These are phyloP conservation scores for Drosophila nr. fundita DNA, from an alignment of 2,888 invertebrate species.

Conservation along the genomic window DNA sequence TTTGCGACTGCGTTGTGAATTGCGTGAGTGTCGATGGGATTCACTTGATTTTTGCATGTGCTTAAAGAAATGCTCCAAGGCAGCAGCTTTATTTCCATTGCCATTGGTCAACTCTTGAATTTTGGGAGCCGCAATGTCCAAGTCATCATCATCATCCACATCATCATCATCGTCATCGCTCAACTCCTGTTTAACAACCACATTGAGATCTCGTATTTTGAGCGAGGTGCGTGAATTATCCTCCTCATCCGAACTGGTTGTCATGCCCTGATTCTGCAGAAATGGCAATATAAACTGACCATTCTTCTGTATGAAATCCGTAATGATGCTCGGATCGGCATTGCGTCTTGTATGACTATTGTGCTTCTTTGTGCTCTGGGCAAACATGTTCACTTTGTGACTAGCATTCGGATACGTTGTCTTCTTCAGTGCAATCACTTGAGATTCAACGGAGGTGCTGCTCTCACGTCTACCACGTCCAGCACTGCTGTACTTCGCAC, in stretches of 20 bases:
- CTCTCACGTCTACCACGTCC: slow-evolving; percentile 86
- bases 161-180: slow-evolving; percentile 77
- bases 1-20: slow-evolving; percentile 82
- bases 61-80: slow-evolving; percentile 78
- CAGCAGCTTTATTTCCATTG: slow-evolving; percentile 70
- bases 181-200: slow-evolving; percentile 81
- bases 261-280: slow-evolving; percentile 84
- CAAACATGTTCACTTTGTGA: slow-evolving; percentile 83
- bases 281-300: slow-evolving; percentile 84
- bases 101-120: slow-evolving; percentile 67
- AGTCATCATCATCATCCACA: slow-evolving; percentile 49
- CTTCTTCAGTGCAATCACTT: slow-evolving; percentile 86
- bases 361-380: slow-evolving; percentile 81
- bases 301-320: slow-evolving; percentile 82
- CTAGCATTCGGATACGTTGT: slow-evolving; percentile 83
- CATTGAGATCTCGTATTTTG: slow-evolving; percentile 84
- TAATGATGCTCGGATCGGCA: slow-evolving; percentile 82
- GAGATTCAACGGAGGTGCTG: slow-evolving; percentile 93
- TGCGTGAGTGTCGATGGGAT: slow-evolving; percentile 81
- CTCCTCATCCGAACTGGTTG: slow-evolving; percentile 84
- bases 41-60: slow-evolving; percentile 80
- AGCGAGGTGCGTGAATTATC: slow-evolving; percentile 84
- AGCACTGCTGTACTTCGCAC: slow-evolving; percentile 65
- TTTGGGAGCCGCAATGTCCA: slow-evolving; percentile 41
- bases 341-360: slow-evolving; percentile 71